Conservation (phyloP, 2,888 invertebrate species). For the Leptodirus hochenwartii region DNA sequence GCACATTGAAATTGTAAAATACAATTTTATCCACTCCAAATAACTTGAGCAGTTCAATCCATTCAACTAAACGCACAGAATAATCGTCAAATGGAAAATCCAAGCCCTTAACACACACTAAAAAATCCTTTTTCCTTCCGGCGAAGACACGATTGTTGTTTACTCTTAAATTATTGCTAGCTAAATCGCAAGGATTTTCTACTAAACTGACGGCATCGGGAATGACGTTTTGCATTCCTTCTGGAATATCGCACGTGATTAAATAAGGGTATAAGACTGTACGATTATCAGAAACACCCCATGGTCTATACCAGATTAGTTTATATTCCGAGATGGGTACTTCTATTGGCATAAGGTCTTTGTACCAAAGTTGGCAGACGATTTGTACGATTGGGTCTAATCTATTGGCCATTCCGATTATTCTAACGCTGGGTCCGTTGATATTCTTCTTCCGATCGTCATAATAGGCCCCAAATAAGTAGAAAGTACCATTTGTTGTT, state of each 20-base stretch:
- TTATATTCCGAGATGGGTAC: no score
- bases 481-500: no score
- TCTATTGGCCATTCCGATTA: no score
- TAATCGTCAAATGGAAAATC: conserved; percentile 70
- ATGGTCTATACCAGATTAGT: no score
- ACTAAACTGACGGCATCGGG: conserved; percentile 70
- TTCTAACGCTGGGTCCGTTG: no score
- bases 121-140: conserved; percentile 53
- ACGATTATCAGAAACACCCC: no score
- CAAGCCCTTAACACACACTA: conserved; percentile 79
- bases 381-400: no score
- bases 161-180: conserved; percentile 60
- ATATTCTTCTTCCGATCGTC: no score
- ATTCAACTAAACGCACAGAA: conserved; percentile 69
- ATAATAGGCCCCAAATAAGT: no score
- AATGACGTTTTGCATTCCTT: conserved; percentile 41
- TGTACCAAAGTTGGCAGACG: no score
- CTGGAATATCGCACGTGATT: conserved; percentile 67
- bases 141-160: conserved; percentile 49
- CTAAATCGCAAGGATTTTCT: conserved; percentile 58
- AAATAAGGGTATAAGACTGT: no score
- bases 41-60: conserved; percentile 71
- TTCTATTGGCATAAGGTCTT: no score
- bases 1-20: conserved; percentile 72
- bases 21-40: conserved; percentile 76